Base-by-base conservation (phyloP, 2,113 vertebrate genomes). In the Balaenoptera acutorostrata region DNA sequence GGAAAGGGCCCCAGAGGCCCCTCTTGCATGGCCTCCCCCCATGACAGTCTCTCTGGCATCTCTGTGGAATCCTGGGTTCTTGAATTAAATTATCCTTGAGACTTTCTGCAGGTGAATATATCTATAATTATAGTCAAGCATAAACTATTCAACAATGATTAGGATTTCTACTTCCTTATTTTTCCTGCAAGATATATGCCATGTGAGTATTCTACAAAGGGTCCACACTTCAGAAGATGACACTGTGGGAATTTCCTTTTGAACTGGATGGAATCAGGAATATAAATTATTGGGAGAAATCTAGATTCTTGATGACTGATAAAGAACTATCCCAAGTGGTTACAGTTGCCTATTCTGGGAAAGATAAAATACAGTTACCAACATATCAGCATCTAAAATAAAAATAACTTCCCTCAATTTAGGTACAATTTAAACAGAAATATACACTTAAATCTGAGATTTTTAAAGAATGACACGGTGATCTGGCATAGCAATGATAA, bases 401-500 rank as follows among this genome's bases (percentile, higher is more conserved):
- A 96, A 93, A 96, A 55, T 41, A 72, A n/a, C 39, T 90, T 64
- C 44, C 29, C 61, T 88, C 68, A 59, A 93, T 83, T 90, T 63
- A 72, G 55, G 23, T 69, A 69, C 33, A 87, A 78, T 82, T 89
- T 75, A 61, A 88, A 78, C 23, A 86, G 55, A 93, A 74, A 1
- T 69, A n/a, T 13, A 85, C 17, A 95, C 4, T 68, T n/a, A 59
- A 84, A 80, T 15, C 18, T 68, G 20, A 85, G 33, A 49, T 75
- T 80, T 92, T 83, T 75, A 81, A 89, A 61, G 12, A 88, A 61
- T 69, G 66, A 68, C 11, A 68, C 14, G 36, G 69, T 74, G 25
- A 44, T 36, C 49, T 78, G 12, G 25, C 71, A 14, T n/a, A 61
- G 12, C 59, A 61, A 77, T 7, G 15, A 18, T 41, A 36, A 55